Percentiles rank a stretch among this genome's conserved stretches.
Conservation (phyloP, 2,888 invertebrate genomes). For the Drosophila nr. medialis region DNA sequence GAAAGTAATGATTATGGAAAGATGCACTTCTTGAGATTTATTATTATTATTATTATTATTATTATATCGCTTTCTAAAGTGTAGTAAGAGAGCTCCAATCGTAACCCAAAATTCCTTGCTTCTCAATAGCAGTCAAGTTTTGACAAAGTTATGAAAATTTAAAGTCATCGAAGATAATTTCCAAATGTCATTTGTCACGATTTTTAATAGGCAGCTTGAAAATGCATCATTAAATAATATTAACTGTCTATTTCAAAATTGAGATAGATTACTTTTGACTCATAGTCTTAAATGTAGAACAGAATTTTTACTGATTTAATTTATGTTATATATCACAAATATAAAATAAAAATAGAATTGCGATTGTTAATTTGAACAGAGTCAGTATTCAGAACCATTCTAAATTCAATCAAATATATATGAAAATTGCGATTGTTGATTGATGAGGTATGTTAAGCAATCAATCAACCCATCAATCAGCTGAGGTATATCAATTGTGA, state of each 20-base stretch:
- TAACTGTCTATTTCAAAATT: neutral
- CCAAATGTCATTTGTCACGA: neutral
- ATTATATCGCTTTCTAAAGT: too few species aligned
- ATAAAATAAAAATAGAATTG: too few species aligned
- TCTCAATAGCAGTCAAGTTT: neutral
- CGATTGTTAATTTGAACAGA: neutral
- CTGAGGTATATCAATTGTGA: slow-evolving; percentile 33
- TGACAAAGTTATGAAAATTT: neutral
- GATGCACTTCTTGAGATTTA: too few species aligned
- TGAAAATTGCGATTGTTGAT: neutral
- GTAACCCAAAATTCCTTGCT: neutral
- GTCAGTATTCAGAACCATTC: neutral
- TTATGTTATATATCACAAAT: too few species aligned
- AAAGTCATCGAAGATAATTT: neutral
- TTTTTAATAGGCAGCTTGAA: neutral
- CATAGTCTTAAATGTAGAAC: neutral
- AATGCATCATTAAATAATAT: neutral
- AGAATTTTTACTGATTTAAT: too few species aligned
- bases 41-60: too few species aligned
- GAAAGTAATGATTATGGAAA: too few species aligned
- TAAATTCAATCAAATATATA: neutral
- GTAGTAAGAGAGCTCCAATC: neutral
- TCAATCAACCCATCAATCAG: neutral
- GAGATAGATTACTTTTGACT: neutral
- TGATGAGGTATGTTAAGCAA: neutral